These are phyloP conservation scores for Penaeus vannamei DNA, from an alignment of 1,140 invertebrate species.

Conservation along the genomic window DNA sequence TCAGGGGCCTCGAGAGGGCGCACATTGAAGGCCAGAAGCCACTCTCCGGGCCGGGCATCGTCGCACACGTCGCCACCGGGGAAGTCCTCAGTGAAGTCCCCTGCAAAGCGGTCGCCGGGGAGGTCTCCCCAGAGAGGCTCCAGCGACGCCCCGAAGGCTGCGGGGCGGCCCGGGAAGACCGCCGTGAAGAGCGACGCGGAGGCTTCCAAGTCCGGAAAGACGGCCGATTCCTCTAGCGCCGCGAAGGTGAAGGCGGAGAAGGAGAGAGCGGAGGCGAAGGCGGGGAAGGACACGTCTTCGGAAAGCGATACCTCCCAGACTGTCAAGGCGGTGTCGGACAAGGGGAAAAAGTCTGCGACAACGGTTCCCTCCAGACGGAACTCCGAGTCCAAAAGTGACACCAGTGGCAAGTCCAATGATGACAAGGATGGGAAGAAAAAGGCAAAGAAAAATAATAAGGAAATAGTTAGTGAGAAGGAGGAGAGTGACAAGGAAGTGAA, in stretches of 20 bases:
- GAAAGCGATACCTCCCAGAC: constrained; percentile 44
- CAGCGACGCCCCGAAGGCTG: constrained; percentile 29
- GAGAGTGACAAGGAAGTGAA: not conserved
- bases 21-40: constrained; percentile 45
- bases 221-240: constrained; percentile 11
- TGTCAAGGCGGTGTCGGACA: constrained; percentile 39
- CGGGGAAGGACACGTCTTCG: constrained; percentile 29
- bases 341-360: constrained; percentile 44
- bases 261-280: constrained; percentile 17
- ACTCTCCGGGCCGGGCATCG: constrained; percentile 50
- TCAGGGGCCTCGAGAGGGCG: constrained; percentile 35
- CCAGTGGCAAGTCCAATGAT: constrained; percentile 38
- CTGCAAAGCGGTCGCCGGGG: constrained; percentile 26
- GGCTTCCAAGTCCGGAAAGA: constrained; percentile 24
- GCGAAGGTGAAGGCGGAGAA: constrained; percentile 25
- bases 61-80: constrained; percentile 31
- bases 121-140: constrained; percentile 31
- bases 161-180: constrained; percentile 26
- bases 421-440: constrained; percentile 58
- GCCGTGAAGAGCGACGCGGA: constrained; percentile 40
- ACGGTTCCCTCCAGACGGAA: constrained; percentile 8
- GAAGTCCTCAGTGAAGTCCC: constrained; percentile 49
- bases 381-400: constrained; percentile 40
- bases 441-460: constrained; percentile 26
- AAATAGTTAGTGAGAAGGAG: not conserved